Evolutionary conservation across 2,797 vertebrate genomes (phyloP).

Genomic region (Luscinia luscinia): DNA sequence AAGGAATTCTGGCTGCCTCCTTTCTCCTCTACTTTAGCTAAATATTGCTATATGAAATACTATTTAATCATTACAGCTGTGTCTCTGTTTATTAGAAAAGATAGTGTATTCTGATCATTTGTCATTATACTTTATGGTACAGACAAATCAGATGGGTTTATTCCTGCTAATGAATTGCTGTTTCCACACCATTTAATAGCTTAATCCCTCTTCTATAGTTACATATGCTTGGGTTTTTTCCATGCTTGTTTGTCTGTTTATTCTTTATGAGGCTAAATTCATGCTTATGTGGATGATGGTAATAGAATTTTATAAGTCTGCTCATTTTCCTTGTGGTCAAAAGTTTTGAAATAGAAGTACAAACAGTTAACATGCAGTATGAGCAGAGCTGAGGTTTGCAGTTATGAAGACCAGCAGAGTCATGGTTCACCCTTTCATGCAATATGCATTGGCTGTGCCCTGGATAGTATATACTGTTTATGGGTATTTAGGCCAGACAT

Average conservation of each 20-base stretch:
- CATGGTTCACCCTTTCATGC: neutral
- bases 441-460: neutral
- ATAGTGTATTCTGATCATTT: neutral
- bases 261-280: neutral
- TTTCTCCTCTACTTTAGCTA: neutral
- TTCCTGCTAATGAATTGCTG: neutral
- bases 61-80: neutral
- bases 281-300: neutral
- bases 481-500: neutral
- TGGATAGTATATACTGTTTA: neutral
- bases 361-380: neutral
- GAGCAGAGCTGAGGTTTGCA: neutral
- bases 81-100: neutral
- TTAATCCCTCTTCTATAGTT: conserved; percentile 1
- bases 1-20: neutral
- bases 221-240: neutral
- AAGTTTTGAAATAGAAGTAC: neutral
- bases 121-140: neutral
- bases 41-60: neutral
- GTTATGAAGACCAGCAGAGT: neutral
- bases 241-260: neutral
- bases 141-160: neutral
- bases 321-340: neutral
- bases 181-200: neutral
- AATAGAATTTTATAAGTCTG: neutral